Percentiles rank a stretch among this genome's conserved stretches.
Evolutionary conservation across 1,140 invertebrate species (phyloP).

Genomic region (Whitmania pigra): DNA sequence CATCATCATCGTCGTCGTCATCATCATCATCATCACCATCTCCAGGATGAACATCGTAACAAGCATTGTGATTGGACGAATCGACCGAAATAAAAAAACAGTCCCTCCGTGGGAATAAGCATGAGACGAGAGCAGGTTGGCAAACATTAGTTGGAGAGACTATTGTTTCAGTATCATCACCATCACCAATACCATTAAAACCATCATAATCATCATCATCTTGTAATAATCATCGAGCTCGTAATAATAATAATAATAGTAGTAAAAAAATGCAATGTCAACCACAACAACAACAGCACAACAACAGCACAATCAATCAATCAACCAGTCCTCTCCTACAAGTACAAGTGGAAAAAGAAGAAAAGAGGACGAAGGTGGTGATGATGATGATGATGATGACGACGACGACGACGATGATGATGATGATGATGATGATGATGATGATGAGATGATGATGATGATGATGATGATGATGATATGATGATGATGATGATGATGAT

Average conservation of each 20-base stretch:
- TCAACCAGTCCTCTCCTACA: too few species aligned
- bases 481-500: too few species aligned
- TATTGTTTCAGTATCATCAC: neutral
- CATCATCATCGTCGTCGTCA: too few species aligned
- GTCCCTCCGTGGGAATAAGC: too few species aligned
- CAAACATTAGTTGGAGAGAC: too few species aligned
- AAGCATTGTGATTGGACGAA: too few species aligned
- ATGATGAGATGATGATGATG: neutral
- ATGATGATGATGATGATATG: neutral
- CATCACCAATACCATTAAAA: neutral
- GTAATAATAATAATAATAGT: neutral
- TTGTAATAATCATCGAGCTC: neutral
- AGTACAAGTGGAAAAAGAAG: neutral
- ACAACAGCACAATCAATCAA: neutral
- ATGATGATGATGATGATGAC: neutral
- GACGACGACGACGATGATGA: neutral
- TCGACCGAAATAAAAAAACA: too few species aligned
- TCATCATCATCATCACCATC: too few species aligned
- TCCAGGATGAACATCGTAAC: too few species aligned
- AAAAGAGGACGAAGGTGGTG: neutral
- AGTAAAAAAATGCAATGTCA: neutral
- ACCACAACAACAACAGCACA: neutral
- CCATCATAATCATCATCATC: slow-evolving; percentile 2
- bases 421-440: neutral
- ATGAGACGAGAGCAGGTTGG: too few species aligned